Evolutionary conservation across 2,113 vertebrate genomes (phyloP).

Genomic region (Arvicanthis niloticus): DNA sequence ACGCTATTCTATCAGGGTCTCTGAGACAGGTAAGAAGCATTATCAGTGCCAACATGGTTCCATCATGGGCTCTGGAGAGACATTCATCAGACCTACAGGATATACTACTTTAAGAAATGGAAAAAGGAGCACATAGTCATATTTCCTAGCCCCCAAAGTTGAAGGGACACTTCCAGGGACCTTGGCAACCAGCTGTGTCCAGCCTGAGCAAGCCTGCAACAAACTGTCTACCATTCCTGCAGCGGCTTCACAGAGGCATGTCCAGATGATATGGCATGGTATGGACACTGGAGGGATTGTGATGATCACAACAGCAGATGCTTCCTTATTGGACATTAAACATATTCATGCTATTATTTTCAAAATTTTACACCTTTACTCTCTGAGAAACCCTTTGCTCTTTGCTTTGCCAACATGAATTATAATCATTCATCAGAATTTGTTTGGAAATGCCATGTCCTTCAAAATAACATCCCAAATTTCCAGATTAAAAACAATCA

Average conservation of each 20-base stretch:
- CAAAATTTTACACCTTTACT: not conserved
- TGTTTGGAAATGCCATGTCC: slow-evolving; percentile 7
- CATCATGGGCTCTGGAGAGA: not conserved
- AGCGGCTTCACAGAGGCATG: not conserved
- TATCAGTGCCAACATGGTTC: not conserved
- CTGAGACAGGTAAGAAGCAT: not conserved
- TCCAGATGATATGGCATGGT: not conserved
- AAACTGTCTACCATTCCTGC: not conserved
- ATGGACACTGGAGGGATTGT: not conserved
- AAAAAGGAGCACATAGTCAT: not conserved
- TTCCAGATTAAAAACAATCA: slow-evolving; percentile 56
- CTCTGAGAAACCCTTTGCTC: not conserved
- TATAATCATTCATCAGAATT: slow-evolving; percentile 38
- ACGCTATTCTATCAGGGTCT: not conserved
- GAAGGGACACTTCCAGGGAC: not conserved
- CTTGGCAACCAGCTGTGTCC: not conserved
- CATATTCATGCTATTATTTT: not conserved
- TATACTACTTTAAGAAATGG: not conserved
- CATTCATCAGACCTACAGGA: not conserved
- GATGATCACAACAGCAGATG: not conserved
- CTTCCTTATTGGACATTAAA: not conserved
- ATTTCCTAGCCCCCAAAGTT: not conserved
- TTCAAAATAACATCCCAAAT: slow-evolving; percentile 21
- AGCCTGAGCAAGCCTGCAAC: not conserved
- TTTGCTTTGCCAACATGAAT: slow-evolving; percentile 28